Percentiles rank a stretch among this genome's conserved stretches.
Evolutionary conservation across 2,113 vertebrate genomes (phyloP).

Genomic region (Hyperopisus bebe): DNA sequence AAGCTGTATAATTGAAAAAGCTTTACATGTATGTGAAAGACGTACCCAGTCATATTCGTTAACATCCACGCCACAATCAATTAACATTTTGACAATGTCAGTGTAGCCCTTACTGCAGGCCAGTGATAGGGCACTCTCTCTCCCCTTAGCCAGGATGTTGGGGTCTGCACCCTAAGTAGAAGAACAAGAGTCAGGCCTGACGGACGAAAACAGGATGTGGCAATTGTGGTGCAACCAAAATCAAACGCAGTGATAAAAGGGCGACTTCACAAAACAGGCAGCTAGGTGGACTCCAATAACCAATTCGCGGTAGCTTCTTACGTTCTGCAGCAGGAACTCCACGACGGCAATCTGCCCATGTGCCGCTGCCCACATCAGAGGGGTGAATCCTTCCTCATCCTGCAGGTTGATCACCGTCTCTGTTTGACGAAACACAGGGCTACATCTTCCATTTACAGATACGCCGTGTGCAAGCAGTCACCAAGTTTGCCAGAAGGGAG

Average conservation of each 20-base stretch:
- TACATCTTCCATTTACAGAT: neutral
- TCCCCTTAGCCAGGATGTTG: conserved; percentile 86
- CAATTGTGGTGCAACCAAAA: neutral
- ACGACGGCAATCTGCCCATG: conserved; percentile 97
- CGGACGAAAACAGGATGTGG: neutral
- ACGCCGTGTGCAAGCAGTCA: too few relatives aligned
- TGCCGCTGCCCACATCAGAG: conserved; percentile 97
- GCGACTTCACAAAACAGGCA: neutral
- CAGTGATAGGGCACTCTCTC: conserved; percentile 88
- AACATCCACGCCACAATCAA: conserved; percentile 93
- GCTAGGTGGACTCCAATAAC: neutral
- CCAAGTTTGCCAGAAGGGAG: neutral
- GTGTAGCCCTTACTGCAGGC: conserved; percentile 97
- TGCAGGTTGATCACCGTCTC: conserved; percentile 92
- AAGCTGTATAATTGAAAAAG: neutral
- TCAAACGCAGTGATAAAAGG: neutral
- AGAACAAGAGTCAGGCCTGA: neutral
- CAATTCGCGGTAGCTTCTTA: conserved; percentile 47
- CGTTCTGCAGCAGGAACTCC: conserved; percentile 96
- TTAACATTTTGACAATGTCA: conserved; percentile 95
- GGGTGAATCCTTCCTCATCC: conserved; percentile 97
- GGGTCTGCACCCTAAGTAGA: conserved; percentile 80
- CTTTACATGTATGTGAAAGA: neutral
- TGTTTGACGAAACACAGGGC: conserved; percentile 41
- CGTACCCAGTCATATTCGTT: conserved; percentile 98